Conservation (phyloP, 2,888 invertebrate genomes). For the Listrodromus nycthemerus region DNA sequence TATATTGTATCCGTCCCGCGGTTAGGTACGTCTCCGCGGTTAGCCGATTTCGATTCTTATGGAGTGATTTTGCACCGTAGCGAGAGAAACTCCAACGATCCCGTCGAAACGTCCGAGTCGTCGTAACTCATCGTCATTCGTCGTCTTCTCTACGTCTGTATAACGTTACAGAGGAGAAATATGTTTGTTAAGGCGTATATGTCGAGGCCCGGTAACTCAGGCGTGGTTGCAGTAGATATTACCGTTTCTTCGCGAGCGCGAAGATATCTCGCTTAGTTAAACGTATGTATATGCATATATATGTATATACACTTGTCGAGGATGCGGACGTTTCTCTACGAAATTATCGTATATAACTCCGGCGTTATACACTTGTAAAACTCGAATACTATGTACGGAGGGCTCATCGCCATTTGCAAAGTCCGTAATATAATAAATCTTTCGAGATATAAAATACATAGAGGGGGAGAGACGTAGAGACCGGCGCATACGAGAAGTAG, state of each 20-base stretch:
- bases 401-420: constrained; percentile 34
- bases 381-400: constrained; percentile 15
- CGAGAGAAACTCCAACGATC: constrained; percentile 61
- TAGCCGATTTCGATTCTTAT: constrained; percentile 49
- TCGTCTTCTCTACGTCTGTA: constrained; percentile 23
- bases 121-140: constrained; percentile 61
- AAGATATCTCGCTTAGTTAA: constrained; percentile 37
- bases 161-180: constrained; percentile 7
- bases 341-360: constrained; percentile 66
- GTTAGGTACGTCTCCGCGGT: constrained; percentile 29
- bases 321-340: constrained; percentile 62
- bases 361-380: constrained; percentile 23
- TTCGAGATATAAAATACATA: constrained; percentile 1
- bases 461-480: not conserved
- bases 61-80: constrained; percentile 54
- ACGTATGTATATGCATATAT: constrained; percentile 5
- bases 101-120: constrained; percentile 62
- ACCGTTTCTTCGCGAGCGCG: constrained; percentile 57
- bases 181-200: not conserved
- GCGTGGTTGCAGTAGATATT: constrained; percentile 62
- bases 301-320: constrained; percentile 4
- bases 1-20: constrained; percentile 14
- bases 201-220: constrained; percentile 59
- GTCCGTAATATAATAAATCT: constrained; percentile 47
- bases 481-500: constrained; percentile 10